Evolutionary conservation across 2,888 invertebrate genomes (phyloP).

Genomic region (Diaprepes abbreviatus): DNA sequence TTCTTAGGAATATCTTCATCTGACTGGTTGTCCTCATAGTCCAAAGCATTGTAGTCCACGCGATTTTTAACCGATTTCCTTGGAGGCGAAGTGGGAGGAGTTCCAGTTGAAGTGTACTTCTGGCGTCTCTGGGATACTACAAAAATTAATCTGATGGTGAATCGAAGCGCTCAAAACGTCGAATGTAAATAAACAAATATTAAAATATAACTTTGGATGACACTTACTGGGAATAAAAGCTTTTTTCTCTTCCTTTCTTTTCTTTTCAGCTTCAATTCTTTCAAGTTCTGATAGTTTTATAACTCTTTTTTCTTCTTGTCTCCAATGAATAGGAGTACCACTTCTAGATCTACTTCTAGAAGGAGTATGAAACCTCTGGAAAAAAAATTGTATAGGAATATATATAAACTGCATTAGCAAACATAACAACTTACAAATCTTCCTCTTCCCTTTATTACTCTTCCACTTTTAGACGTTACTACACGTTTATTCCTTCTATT

Average conservation of each 20-base stretch:
- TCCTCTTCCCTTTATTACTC: constrained; percentile 92
- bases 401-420: too few species aligned
- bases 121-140: constrained; percentile 29
- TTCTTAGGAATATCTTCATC: constrained; percentile 59
- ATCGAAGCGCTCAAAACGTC: background rate
- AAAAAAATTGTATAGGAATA: constrained; percentile 34
- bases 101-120: constrained; percentile 39
- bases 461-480: constrained; percentile 79
- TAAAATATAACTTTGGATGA: background rate
- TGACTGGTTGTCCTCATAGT: constrained; percentile 73
- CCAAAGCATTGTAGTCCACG: constrained; percentile 81
- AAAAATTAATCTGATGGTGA: background rate
- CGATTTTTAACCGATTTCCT: constrained; percentile 53
- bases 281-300: constrained; percentile 88
- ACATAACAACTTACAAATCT: constrained; percentile 76
- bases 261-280: constrained; percentile 78
- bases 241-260: constrained; percentile 70
- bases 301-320: constrained; percentile 86
- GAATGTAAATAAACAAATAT: background rate
- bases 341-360: constrained; percentile 89
- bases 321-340: constrained; percentile 95
- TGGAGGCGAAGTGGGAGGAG: constrained; percentile 47
- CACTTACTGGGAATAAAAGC: constrained; percentile 26
- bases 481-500: constrained; percentile 62
- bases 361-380: constrained; percentile 87